phyloP scores from a whole-genome alignment of 2,888 invertebrate species.

The Cephus sareptanus region DNA sequence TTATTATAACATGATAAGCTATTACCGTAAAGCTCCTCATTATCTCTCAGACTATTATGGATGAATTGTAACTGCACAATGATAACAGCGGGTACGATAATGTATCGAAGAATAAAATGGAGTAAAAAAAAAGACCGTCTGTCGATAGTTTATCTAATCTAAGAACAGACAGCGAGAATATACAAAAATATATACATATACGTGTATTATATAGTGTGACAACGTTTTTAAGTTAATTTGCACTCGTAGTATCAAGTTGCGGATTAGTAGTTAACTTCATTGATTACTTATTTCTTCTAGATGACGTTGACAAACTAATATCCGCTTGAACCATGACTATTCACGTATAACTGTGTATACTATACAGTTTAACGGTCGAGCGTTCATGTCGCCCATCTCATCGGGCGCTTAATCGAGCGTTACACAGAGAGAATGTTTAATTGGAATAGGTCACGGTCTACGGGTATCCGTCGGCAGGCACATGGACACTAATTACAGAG shows the following conservation, averaged over 20 bases:
- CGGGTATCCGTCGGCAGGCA: not conserved
- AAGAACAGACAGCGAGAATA: not conserved
- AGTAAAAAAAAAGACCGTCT: not conserved
- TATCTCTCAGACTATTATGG: not conserved
- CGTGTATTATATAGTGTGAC: not conserved
- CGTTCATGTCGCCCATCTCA: not conserved
- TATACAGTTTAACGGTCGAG: not conserved
- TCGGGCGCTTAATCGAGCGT: not conserved
- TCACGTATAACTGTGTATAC: not conserved
- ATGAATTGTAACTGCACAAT: not conserved
- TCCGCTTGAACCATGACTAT: not conserved
- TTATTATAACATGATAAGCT: not conserved
- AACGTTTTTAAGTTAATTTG: not conserved
- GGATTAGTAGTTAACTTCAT: not conserved
- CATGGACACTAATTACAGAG: conserved; percentile 53
- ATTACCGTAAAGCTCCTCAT: not conserved
- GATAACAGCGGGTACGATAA: not conserved
- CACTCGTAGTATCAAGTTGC: not conserved
- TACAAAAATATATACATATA: not conserved
- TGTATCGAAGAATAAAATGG: not conserved
- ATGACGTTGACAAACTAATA: not conserved
- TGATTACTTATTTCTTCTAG: not conserved
- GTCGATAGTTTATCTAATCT: not conserved
- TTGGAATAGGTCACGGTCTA: not conserved
- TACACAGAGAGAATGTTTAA: not conserved